phyloP scores from a whole-genome alignment of 2,888 invertebrate genomes.

The Drosophila kokeensis region DNA sequence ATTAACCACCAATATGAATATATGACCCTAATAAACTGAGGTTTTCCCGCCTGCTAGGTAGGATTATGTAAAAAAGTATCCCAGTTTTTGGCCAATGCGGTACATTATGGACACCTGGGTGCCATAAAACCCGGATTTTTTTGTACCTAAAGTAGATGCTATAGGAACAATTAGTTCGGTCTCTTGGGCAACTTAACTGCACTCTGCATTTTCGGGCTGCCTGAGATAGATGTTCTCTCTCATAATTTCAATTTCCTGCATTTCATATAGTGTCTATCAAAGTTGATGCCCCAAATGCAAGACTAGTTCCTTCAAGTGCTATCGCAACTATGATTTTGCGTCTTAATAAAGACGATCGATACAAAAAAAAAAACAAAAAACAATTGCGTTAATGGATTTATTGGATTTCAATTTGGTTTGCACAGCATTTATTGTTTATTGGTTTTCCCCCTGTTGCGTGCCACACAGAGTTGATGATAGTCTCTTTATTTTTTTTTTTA shows the following conservation, averaged over 20 bases:
- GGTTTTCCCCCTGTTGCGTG: constrained; percentile 1
- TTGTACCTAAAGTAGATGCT: too few species aligned
- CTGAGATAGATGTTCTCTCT: background rate
- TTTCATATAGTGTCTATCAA: background rate
- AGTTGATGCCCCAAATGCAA: background rate
- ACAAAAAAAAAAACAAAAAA: background rate
- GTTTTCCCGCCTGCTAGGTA: too few species aligned
- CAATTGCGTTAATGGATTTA: constrained; percentile 42
- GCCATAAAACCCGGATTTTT: too few species aligned
- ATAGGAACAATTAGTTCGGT: background rate
- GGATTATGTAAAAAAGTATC: too few species aligned
- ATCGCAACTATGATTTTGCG: background rate
- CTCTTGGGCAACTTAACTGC: too few species aligned
- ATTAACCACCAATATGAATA: too few species aligned
- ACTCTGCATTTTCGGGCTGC: background rate
- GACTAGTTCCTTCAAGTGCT: background rate
- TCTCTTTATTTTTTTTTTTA: constrained; percentile 14
- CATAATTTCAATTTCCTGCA: background rate
- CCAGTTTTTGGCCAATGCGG: too few species aligned
- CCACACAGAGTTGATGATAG: constrained; percentile 5
- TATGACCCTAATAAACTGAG: too few species aligned
- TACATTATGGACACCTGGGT: too few species aligned
- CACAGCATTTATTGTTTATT: constrained; percentile 9
- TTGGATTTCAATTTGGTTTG: constrained; percentile 17
- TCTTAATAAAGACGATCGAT: constrained; percentile 18